These are phyloP conservation scores for Colaptes auratus DNA, from an alignment of 2,113 vertebrate species.

Conservation along the genomic window DNA sequence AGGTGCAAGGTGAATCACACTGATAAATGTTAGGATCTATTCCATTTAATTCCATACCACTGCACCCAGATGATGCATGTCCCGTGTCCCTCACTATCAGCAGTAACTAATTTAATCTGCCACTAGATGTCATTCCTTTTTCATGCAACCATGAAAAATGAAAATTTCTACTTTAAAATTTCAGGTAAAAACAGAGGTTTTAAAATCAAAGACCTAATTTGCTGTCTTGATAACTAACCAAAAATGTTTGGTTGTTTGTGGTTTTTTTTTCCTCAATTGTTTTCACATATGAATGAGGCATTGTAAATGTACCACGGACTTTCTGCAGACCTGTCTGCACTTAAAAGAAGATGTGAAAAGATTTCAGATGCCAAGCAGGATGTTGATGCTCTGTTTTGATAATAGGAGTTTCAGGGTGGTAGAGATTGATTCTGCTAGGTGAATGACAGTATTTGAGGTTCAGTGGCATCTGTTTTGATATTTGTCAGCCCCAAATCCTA, in stretches of 20 bases:
- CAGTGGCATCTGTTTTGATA: background rate
- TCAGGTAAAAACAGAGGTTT: background rate
- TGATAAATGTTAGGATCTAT: background rate
- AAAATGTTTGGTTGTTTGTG: background rate
- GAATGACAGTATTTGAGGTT: background rate
- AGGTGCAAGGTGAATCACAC: background rate
- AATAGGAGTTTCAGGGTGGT: background rate
- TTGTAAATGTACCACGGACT: background rate
- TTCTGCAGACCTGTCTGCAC: background rate
- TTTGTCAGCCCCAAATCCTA: background rate
- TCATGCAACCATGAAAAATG: conserved; percentile 39
- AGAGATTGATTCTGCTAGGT: conserved; percentile 4
- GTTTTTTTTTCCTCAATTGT: background rate
- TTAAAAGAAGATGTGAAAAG: background rate
- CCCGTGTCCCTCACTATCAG: background rate
- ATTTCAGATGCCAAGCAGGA: background rate
- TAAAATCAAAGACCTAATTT: background rate
- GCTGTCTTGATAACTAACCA: background rate
- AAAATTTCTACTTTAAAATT: background rate
- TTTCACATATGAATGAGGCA: background rate
- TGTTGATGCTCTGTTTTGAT: conserved; percentile 30
- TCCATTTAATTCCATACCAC: background rate
- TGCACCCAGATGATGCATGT: background rate
- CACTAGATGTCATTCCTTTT: conserved; percentile 75
- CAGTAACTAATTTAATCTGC: conserved; percentile 17